These are phyloP conservation scores for Platorchestia sp. DNA, from an alignment of 1,140 invertebrate genomes.

Conservation along the genomic window DNA sequence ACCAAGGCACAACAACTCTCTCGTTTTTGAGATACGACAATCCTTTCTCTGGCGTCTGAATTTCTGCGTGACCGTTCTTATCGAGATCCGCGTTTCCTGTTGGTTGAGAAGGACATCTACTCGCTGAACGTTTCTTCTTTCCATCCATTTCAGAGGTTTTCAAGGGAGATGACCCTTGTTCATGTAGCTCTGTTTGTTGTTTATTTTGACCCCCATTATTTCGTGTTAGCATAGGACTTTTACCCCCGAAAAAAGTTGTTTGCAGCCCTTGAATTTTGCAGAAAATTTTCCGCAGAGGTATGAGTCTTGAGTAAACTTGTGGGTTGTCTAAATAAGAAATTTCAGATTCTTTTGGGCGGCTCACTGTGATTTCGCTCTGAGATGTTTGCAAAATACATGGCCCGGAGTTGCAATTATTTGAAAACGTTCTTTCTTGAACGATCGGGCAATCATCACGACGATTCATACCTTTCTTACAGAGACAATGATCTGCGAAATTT, in stretches of 20 bases:
- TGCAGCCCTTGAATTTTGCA: neutral
- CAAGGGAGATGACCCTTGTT: neutral
- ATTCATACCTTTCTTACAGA: neutral
- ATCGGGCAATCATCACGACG: neutral
- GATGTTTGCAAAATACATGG: neutral
- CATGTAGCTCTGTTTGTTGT: neutral
- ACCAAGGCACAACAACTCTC: constrained; percentile 48
- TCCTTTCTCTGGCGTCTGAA: neutral
- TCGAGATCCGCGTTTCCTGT: neutral
- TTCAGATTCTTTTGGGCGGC: neutral
- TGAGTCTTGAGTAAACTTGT: neutral
- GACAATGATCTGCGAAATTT: neutral
- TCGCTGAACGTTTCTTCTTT: neutral
- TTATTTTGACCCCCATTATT: neutral
- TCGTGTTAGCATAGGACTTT: neutral
- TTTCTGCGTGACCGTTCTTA: neutral
- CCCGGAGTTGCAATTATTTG: neutral
- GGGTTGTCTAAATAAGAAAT: neutral
- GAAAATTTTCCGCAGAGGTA: neutral
- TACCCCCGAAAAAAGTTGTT: neutral
- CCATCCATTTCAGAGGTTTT: neutral
- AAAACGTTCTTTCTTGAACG: neutral
- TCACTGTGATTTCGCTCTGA: neutral
- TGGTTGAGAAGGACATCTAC: neutral
- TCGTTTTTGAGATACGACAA: constrained; percentile 36